Evolutionary conservation across 2,113 vertebrate genomes (phyloP), one percentile per base, ranked within the genome.

Genomic region (Corythoichthys haematopterus): DNA sequence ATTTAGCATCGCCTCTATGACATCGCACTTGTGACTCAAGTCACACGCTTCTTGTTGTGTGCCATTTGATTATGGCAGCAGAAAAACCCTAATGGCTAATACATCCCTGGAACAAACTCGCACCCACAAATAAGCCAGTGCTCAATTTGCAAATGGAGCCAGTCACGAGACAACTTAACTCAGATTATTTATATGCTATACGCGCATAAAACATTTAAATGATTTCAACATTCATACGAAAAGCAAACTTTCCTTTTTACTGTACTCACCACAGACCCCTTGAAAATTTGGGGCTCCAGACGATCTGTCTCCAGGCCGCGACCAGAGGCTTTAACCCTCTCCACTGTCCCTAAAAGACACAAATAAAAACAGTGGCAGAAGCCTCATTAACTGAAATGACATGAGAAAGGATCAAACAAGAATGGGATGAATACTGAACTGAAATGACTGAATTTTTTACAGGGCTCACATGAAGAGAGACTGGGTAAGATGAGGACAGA

Each of bases 251-350:
- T 59, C 68, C 40, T 10, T n/a, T 38, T 40, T 64, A 57, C 58
- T 66, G 43, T 79, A 85, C 91, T 91, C 78, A 92, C 92, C 80
- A 37, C 82, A 53, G 75, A 62, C 68, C 85, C 85, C 66, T 81
- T 68, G 65, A 6, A 80, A 79, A 77, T 83, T 35, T 82, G 85
- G 53, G 82, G 65, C 73, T 84, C 88, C 51, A 69, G 74, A 50
- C 52, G 80, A 6, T 86, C 85, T 5, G 74, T 68, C 36, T 90
- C 87, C 47, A 72, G 64, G 43, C 68, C 69, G 65, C 66, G 40
- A 47, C 53, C 69, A 6, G 78, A 48, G 36, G 55, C 61, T 80
- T 83, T 85, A 46, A 75, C 50, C 43, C 66, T 82, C 68, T 91
- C 87, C 58, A 66, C 67, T 5, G 70, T 38, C 37, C 82, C 89